These are phyloP conservation scores for Phrynosoma platyrhinos DNA, from an alignment of 2,113 vertebrate species.

Conservation along the genomic window DNA sequence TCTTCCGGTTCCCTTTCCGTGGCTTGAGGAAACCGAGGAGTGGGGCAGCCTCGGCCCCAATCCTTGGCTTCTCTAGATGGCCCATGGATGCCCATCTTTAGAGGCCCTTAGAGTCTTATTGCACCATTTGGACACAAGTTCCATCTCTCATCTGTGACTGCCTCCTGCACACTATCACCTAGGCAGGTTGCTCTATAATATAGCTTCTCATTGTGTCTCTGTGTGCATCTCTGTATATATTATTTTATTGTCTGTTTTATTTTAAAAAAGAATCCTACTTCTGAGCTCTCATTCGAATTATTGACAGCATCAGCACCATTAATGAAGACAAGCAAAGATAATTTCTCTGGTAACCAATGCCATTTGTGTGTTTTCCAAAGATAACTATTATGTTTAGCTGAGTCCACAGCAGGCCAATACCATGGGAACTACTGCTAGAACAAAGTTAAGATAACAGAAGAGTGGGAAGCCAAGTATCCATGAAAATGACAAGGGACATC, in stretches of 20 bases:
- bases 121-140: not conserved
- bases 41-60: too few relatives aligned
- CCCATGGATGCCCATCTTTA: too few relatives aligned
- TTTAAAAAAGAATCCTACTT: slow-evolving; percentile 42
- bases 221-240: not conserved
- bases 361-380: slow-evolving; percentile 54
- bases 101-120: too few relatives aligned
- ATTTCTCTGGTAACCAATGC: slow-evolving; percentile 52
- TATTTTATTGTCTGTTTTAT: not conserved
- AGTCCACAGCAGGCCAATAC: slow-evolving; percentile 37
- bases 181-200: not conserved
- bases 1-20: too few relatives aligned
- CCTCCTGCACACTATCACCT: not conserved
- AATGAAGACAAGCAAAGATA: slow-evolving; percentile 53
- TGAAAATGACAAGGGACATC: slow-evolving; percentile 48
- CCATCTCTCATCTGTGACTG: too few relatives aligned
- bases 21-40: too few relatives aligned
- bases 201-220: not conserved
- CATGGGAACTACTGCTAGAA: slow-evolving; percentile 48
- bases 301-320: slow-evolving; percentile 25
- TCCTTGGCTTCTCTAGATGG: too few relatives aligned
- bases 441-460: slow-evolving; percentile 55
- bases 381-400: slow-evolving; percentile 46
- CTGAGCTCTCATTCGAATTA: slow-evolving; percentile 26
- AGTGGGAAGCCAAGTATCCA: slow-evolving; percentile 47